Conservation (phyloP, 2,888 invertebrate species). For the Drosophila buzzatii region DNA sequence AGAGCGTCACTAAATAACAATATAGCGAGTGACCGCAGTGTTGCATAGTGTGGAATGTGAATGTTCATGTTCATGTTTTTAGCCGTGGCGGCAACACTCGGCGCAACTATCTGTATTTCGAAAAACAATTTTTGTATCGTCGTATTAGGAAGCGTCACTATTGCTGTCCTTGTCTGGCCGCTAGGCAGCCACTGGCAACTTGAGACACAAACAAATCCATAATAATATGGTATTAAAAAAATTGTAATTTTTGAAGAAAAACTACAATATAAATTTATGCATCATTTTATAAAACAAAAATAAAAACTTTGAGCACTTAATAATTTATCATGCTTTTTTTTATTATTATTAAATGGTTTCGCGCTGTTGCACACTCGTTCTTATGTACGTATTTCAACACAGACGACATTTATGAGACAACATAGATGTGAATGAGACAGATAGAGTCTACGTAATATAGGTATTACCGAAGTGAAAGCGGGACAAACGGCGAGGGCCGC, state of each 20-base stretch:
- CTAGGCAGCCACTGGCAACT: slow-evolving; percentile 13
- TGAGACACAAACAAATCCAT: slow-evolving; percentile 9
- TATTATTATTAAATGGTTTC: slow-evolving; percentile 41
- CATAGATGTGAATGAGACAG: slow-evolving; percentile 48
- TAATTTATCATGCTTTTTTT: slow-evolving; percentile 45
- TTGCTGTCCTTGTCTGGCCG: slow-evolving; percentile 48
- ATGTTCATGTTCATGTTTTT: slow-evolving; percentile 32
- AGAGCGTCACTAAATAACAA: slow-evolving; percentile 59
- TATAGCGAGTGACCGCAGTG: slow-evolving; percentile 52
- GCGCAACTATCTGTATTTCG: slow-evolving; percentile 19
- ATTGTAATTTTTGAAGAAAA: background rate
- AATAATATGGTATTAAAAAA: background rate
- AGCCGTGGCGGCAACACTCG: slow-evolving; percentile 38
- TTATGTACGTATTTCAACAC: slow-evolving; percentile 30
- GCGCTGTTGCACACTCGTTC: slow-evolving; percentile 41
- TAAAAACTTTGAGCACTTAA: background rate
- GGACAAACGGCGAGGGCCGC: slow-evolving; percentile 19
- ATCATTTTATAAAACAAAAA: background rate
- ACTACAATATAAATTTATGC: background rate
- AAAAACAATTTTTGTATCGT: slow-evolving; percentile 37
- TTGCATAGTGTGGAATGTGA: slow-evolving; percentile 38
- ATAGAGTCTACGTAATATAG: background rate
- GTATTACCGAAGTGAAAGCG: slow-evolving; percentile 9
- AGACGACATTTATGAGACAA: slow-evolving; percentile 14
- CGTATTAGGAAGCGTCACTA: slow-evolving; percentile 36